Base-by-base conservation (phyloP, 2,888 invertebrate genomes). In the Tryphoninae sp. region DNA sequence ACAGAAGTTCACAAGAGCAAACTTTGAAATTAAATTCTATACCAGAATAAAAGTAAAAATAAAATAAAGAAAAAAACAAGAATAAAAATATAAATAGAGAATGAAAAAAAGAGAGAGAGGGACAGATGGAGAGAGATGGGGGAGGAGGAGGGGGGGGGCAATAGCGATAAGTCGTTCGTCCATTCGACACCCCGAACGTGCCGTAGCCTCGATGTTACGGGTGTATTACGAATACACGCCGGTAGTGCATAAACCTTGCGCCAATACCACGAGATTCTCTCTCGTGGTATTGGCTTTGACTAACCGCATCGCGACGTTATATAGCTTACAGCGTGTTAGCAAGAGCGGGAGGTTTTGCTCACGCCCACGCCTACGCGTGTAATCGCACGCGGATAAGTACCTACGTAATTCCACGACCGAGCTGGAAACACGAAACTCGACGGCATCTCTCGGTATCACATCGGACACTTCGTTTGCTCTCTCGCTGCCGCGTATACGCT, bases 101-200 rank as follows among this genome's bases (percentile, higher is more conserved):
- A 19, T 19, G 19, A 19, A 19, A 19, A 19, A 19, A 19, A 19
- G 19, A 1, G 26, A 26, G 4, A 4, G 26, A 26, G 26, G 4
- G 26, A 26, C 19, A 19, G 19, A 19, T 19, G 19, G 26, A 26
- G 26, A 26, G 26, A 26, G 26, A 26, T 2, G 59, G 19, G 19
- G 19, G 19, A 19, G 19, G 19, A 19, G 19, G 75, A 58, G 42
- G 55, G 65, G 19, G 58, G 74, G 40, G 42, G 61, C 65, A 71
- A 83, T 74, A 64, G 59, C 78, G 79, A 81, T 75, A 80, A 80
- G 59, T 75, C 51, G 53, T 75, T 72, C 58, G 76, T 71, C 55
- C 79, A 84, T 80, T 80, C 84, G 78, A 84, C 83, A 84, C 83
- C 82, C 75, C 67, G 83, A 79, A 84, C 77, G 78, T 83, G 84